A percentile compares a stretch with the other conserved stretches of the same genome.
phyloP scores from a whole-genome alignment of 1,140 invertebrate genomes.

The Sipha flava region DNA sequence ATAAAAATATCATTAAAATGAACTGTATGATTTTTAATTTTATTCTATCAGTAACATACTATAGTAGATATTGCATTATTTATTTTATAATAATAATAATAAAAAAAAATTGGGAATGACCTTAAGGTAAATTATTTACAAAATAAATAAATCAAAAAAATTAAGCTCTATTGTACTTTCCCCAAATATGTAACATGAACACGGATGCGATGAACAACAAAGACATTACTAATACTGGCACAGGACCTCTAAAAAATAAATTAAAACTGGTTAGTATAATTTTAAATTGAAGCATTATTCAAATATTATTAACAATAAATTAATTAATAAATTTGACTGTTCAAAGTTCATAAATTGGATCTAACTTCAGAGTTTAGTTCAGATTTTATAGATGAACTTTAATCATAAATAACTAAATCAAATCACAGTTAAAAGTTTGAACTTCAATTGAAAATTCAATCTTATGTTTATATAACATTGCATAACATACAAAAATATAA shows the following conservation, averaged over 20 bases:
- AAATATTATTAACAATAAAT: too few species aligned
- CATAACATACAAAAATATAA: too few species aligned
- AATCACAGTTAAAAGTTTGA: too few species aligned
- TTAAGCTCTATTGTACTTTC: slow-evolving; percentile 95
- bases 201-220: slow-evolving; percentile 98
- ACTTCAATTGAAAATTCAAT: too few species aligned
- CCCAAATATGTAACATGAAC: slow-evolving; percentile 99
- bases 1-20: neutral
- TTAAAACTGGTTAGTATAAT: slow-evolving; percentile 4
- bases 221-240: slow-evolving; percentile 98
- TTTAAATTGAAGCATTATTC: too few species aligned
- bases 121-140: slow-evolving; percentile 10
- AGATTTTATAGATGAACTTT: too few species aligned
- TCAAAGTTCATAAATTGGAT: too few species aligned
- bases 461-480: too few species aligned
- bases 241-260: slow-evolving; percentile 76
- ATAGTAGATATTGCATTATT: neutral
- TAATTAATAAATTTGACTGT: too few species aligned
- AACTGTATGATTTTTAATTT: neutral
- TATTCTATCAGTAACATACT: neutral
- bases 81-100: slow-evolving; percentile 9
- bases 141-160: neutral
- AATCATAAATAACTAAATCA: too few species aligned
- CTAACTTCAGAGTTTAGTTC: too few species aligned
- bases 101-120: slow-evolving; percentile 16